Base-by-base conservation (phyloP, 2,888 invertebrate genomes). In the Spilosoma lubricipeda region DNA sequence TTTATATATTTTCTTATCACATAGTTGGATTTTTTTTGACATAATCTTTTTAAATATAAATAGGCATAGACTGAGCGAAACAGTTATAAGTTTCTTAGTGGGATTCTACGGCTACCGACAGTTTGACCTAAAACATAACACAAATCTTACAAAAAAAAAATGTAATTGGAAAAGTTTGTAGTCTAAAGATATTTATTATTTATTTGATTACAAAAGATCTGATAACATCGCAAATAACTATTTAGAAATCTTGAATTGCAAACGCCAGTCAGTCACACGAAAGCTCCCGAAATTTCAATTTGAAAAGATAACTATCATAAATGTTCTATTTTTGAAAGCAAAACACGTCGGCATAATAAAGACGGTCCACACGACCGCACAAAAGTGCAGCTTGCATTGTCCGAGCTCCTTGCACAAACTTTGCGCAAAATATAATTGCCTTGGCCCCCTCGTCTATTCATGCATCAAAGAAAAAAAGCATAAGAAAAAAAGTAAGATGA, bases 381-480 rank as follows among this genome's bases (percentile, higher is more conserved):
- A 89, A 93, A 92, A 92, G 90, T 92, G 93, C 92, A 90, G 82
- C 82, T 79, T 80, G 89, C 84, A 92, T 94, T 94, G 94, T 93
- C 89, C 90, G 77, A 87, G 82, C 87, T 89, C 87, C 88, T 88
- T 88, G 88, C 90, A 81, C 83, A 88, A 89, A 91, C 80, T 82
- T 88, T 86, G 89, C 89, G 89, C 91, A 92, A 93, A 93, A 93
- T 92, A 94, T 94, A 95, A 95, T 95, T 94, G 94, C 94, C 86
- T 88, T 89, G 88, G 93, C 94, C 95, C 94, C 94, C 90, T 91
- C 89, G 87, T 87, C 87, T 86, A 90, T 85, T 82, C 79, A 85
- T 76, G 83, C 78, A 82, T 85, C 82, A 88, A 78, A 82, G 84
- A 82, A 81, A 85, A 87, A 90, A 91, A 90, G 88, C 82, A 77